phyloP scores from a whole-genome alignment of 1,140 invertebrate species.

The Antheraea mylitta region DNA sequence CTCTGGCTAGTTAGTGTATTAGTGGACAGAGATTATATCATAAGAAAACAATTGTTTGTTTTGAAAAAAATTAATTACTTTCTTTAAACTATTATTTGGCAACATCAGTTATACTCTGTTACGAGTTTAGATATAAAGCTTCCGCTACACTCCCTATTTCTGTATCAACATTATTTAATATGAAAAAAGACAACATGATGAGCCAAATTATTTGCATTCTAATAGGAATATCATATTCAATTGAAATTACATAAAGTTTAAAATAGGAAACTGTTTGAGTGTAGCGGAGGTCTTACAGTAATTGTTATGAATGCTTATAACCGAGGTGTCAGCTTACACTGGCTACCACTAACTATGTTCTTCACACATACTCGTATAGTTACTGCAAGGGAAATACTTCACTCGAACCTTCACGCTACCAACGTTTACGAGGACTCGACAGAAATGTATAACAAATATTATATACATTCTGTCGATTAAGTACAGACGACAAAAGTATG shows the following conservation, averaged over 20 bases:
- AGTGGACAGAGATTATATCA: slow-evolving; percentile 51
- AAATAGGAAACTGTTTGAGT: neutral
- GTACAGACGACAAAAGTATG: neutral
- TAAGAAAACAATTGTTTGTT: slow-evolving; percentile 38
- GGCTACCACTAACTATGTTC: slow-evolving; percentile 6
- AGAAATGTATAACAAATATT: neutral
- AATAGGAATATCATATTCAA: too few species aligned
- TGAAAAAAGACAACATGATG: too few species aligned
- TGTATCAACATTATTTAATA: too few species aligned
- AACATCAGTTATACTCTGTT: slow-evolving; percentile 17
- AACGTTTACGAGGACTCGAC: neutral
- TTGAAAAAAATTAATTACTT: slow-evolving; percentile 9
- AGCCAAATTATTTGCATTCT: too few species aligned
- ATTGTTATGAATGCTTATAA: neutral
- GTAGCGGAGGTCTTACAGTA: neutral
- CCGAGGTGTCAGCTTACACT: slow-evolving; percentile 2
- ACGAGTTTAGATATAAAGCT: neutral
- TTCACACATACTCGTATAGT: neutral
- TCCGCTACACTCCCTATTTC: neutral
- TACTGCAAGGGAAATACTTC: neutral
- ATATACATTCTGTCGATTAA: neutral
- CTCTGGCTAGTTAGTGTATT: slow-evolving; percentile 14
- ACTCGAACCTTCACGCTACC: neutral
- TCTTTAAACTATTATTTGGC: slow-evolving; percentile 14
- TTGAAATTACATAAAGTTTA: too few species aligned